phyloP scores from a whole-genome alignment of 2,888 invertebrate species.

The Leptinotarsa rubiginosa region DNA sequence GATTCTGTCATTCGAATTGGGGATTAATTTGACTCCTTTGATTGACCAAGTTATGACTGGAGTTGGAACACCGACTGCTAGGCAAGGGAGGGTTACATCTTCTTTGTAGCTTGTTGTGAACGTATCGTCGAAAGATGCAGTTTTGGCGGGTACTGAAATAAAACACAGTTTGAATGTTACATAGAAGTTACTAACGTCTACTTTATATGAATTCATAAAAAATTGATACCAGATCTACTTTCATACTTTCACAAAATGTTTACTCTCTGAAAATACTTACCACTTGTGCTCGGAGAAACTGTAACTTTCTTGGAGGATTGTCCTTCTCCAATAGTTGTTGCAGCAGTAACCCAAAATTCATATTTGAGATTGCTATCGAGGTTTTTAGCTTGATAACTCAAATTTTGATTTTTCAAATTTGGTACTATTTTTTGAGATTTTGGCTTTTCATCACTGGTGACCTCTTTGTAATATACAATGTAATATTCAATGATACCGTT shows the following conservation, averaged over 20 bases:
- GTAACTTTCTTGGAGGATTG: constrained; percentile 89
- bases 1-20: constrained; percentile 84
- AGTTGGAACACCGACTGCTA: constrained; percentile 91
- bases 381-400: constrained; percentile 88
- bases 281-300: constrained; percentile 84
- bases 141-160: constrained; percentile 87
- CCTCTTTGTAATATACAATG: constrained; percentile 85
- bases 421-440: constrained; percentile 83
- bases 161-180: constrained; percentile 23
- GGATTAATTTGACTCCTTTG: constrained; percentile 81
- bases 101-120: constrained; percentile 93
- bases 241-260: background rate
- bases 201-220: no score
- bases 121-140: constrained; percentile 94
- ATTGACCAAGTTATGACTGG: constrained; percentile 92
- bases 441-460: constrained; percentile 68
- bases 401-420: constrained; percentile 73
- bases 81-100: constrained; percentile 90
- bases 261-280: constrained; percentile 64
- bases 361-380: constrained; percentile 85
- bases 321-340: constrained; percentile 94
- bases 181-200: background rate
- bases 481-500: constrained; percentile 95
- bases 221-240: no score
- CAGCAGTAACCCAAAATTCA: constrained; percentile 95